Conservation (phyloP, 2,113 vertebrate species). For the Pleuronectes platessa region DNA sequence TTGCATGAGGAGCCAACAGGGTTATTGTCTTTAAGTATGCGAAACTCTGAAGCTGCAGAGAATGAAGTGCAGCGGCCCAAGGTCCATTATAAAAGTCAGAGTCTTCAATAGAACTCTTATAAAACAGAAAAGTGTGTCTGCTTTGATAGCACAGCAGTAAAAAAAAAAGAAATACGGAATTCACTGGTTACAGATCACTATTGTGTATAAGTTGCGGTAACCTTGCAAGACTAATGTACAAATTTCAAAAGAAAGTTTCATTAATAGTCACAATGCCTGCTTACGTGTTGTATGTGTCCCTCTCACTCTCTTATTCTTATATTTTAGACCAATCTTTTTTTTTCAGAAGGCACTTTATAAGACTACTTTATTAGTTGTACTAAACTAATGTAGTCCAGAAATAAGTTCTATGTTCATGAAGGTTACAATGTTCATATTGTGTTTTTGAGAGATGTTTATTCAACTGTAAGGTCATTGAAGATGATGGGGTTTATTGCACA, state of each 20-base stretch:
- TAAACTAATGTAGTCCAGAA: too few relatives aligned
- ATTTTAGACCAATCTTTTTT: too few relatives aligned
- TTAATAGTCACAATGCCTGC: too few relatives aligned
- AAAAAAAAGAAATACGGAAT: background rate
- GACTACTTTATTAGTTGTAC: too few relatives aligned
- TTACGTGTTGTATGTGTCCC: too few relatives aligned
- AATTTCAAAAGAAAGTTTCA: too few relatives aligned
- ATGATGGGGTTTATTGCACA: background rate
- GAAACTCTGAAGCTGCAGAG: background rate
- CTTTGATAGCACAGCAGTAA: background rate
- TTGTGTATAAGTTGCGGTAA: background rate
- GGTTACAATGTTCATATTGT: background rate
- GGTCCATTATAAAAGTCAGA: background rate
- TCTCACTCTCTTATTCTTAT: too few relatives aligned
- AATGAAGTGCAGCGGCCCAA: background rate
- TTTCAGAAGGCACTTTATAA: too few relatives aligned
- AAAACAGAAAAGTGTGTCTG: background rate
- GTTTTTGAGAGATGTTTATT: background rate
- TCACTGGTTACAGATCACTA: background rate
- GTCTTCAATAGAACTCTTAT: background rate
- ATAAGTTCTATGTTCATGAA: background rate
- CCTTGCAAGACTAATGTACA: background rate
- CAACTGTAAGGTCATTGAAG: background rate
- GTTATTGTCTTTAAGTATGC: background rate
- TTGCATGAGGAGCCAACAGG: constrained; percentile 1